These are phyloP conservation scores for Rattus rattus DNA, from an alignment of 2,113 vertebrate genomes.

Conservation along the genomic window DNA sequence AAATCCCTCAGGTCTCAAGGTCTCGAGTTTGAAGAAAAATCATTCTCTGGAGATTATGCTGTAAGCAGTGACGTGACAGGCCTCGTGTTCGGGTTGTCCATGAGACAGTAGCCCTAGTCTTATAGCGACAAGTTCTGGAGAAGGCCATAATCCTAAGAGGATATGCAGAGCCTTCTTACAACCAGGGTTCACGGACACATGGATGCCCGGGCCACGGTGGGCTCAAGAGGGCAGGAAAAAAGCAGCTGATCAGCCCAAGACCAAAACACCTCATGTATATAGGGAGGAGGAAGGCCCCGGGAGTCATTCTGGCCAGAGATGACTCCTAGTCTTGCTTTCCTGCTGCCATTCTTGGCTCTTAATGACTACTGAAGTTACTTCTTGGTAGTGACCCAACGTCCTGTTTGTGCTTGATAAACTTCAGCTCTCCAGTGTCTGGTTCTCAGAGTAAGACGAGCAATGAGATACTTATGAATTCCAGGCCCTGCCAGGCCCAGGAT, in stretches of 20 bases:
- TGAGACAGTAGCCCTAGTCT: fast-evolving
- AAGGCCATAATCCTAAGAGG: fast-evolving
- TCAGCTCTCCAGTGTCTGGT: fast-evolving
- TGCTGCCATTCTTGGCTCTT: fast-evolving
- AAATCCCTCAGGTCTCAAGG: not conserved
- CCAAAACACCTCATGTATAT: fast-evolving
- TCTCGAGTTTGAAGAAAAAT: fast-evolving
- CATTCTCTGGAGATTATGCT: fast-evolving
- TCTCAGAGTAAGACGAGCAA: not conserved
- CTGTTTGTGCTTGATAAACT: fast-evolving
- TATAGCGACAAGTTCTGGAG: not conserved
- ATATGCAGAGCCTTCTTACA: not conserved
- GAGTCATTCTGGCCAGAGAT: no score
- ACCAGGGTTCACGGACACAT: fast-evolving
- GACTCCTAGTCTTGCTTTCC: not conserved
- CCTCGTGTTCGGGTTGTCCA: fast-evolving
- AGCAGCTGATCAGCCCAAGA: not conserved
- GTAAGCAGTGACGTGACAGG: fast-evolving
- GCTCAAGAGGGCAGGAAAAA: not conserved
- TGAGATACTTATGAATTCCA: not conserved
- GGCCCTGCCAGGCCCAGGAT: not conserved
- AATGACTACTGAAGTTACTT: no score
- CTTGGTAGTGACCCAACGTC: not conserved
- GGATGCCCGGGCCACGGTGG: fast-evolving
- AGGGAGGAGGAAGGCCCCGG: not conserved